Conservation (phyloP, 2,888 invertebrate genomes). For the Cabera pusaria region DNA sequence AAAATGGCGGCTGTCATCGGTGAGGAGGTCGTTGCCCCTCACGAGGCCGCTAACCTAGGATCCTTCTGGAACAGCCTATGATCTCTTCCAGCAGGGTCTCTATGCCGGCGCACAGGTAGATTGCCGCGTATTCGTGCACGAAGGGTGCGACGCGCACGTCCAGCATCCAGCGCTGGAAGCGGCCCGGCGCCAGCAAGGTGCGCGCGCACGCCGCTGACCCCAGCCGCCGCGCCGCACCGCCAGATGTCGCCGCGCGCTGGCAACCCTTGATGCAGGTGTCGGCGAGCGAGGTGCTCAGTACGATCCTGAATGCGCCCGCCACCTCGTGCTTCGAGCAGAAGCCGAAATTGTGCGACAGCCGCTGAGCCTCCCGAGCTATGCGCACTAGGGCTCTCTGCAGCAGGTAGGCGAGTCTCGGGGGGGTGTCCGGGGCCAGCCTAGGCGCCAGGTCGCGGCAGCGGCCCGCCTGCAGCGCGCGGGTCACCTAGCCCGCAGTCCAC, state of each 20-base stretch:
- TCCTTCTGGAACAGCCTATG: conserved; percentile 56
- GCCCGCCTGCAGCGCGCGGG: conserved; percentile 91
- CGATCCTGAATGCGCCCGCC: conserved; percentile 91
- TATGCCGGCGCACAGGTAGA: conserved; percentile 94
- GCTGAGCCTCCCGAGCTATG: conserved; percentile 92
- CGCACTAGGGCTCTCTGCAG: conserved; percentile 93
- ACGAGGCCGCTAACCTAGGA: too few relatives aligned
- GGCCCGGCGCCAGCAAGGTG: conserved; percentile 92
- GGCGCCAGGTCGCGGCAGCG: conserved; percentile 91
- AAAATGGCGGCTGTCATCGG: too few relatives aligned
- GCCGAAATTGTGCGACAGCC: conserved; percentile 90
- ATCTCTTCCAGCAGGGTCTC: conserved; percentile 96
- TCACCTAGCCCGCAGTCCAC: conserved; percentile 95
- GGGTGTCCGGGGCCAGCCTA: conserved; percentile 91
- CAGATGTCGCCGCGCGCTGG: conserved; percentile 93
- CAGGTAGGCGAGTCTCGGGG: conserved; percentile 92
- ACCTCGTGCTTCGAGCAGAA: conserved; percentile 95
- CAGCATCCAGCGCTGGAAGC: conserved; percentile 97
- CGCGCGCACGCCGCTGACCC: conserved; percentile 94
- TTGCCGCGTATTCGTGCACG: conserved; percentile 95
- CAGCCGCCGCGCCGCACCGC: conserved; percentile 91
- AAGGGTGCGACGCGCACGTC: conserved; percentile 93
- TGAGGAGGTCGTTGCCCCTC: too few relatives aligned
- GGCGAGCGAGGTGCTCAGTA: conserved; percentile 92
- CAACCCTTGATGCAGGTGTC: conserved; percentile 95